phyloP scores from a whole-genome alignment of 2,113 vertebrate genomes.

The Equus przewalskii region DNA sequence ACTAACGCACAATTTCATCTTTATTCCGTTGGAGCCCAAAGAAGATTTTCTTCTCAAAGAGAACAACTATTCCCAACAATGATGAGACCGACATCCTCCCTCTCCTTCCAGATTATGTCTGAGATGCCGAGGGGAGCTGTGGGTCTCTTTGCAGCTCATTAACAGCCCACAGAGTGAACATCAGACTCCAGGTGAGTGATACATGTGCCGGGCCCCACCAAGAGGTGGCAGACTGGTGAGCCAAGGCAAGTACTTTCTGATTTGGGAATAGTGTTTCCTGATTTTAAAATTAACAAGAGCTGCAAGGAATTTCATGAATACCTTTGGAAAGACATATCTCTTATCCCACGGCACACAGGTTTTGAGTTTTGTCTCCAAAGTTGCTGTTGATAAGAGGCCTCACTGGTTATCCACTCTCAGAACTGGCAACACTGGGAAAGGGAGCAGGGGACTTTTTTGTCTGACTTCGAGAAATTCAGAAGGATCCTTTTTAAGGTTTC shows the following conservation, averaged over 20 bases:
- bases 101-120: background rate
- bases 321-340: background rate
- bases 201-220: background rate
- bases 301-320: conserved; percentile 40
- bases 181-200: background rate
- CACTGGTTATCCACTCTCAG: background rate
- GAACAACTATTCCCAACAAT: background rate
- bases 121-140: background rate
- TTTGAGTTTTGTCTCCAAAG: conserved; percentile 57
- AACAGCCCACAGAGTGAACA: background rate
- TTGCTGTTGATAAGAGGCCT: conserved; percentile 29
- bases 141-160: background rate
- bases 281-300: background rate
- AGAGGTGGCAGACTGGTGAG: background rate
- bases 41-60: background rate
- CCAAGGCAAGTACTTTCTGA: background rate
- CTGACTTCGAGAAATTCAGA: background rate
- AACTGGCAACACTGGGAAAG: background rate
- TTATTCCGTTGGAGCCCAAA: background rate
- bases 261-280: background rate
- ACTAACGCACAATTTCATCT: no score
- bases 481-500: background rate
- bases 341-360: background rate
- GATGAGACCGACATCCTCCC: background rate
- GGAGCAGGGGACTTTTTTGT: background rate